phyloP scores from a whole-genome alignment of 2,113 vertebrate genomes.

The Hemiscyllium ocellatum region DNA sequence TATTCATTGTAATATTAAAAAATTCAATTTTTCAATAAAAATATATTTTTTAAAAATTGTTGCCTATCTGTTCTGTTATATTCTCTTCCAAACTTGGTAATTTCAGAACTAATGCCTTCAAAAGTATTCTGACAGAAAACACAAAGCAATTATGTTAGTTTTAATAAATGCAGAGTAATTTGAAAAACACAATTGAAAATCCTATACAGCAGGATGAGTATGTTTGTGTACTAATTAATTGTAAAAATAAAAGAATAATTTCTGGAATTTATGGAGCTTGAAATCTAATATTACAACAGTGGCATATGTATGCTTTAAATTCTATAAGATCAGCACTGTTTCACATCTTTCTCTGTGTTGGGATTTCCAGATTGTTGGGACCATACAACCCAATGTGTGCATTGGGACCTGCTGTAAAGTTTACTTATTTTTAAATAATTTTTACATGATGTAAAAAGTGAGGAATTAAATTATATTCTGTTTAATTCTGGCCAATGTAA shows the following conservation, averaged over 20 bases:
- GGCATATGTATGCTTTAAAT: neutral
- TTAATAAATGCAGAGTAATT: neutral
- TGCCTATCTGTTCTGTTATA: neutral
- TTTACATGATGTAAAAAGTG: no score
- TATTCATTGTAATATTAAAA: no score
- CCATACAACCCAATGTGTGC: no score
- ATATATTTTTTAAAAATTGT: no score
- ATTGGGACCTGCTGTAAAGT: no score
- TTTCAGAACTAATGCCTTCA: neutral
- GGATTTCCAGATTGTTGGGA: neutral
- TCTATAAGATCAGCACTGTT: neutral
- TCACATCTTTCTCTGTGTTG: neutral
- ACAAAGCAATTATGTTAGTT: neutral
- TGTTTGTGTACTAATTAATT: neutral
- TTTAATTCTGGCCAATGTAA: no score
- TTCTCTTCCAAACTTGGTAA: neutral
- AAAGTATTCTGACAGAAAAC: neutral
- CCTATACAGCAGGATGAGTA: neutral
- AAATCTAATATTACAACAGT: neutral
- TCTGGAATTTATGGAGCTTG: neutral
- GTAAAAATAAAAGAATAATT: conserved; percentile 1
- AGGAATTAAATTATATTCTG: no score
- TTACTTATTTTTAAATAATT: no score
- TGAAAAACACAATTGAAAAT: neutral
- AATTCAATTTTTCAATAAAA: no score